Base-by-base conservation (phyloP, 2,797 vertebrate species). In the Cirrhinus mrigala region DNA sequence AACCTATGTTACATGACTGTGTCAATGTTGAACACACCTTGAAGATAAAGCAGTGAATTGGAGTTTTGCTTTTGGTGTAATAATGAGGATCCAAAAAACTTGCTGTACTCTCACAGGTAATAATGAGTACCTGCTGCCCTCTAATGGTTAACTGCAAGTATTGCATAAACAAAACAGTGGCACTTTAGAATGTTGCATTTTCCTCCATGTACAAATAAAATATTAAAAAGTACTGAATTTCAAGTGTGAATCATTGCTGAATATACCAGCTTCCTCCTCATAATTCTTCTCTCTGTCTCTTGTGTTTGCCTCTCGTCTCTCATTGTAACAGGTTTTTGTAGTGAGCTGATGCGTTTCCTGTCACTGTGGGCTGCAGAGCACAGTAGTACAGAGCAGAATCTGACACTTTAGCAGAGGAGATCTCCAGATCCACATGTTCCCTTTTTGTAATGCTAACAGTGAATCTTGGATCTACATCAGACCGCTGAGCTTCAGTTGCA, bases 291-390 rank as follows among this genome's bases (percentile, higher is more conserved):
- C 15, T n/a, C 62, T 33, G 27, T 66, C 15, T 66, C 22, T 44
- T 54, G 22, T 15, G 12, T 68, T 37, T n/a, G 6, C n/a, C n/a
- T 24, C 9, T 60, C 10, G n/a, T 68, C 3, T 68, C 64, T 68
- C 29, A 37, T 10, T 20, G 66, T 69, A 16, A 7, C 20, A 9
- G 37, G 46, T 69, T 69, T 81, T 81, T 69, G 44, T 78, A 78
- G 16, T n/a, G n/a, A 58, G 56, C 54, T 44, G 76, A 62, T n/a
- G 33, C 9, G 40, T 44, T 44, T 44, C 40, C 40, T 44, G 40
- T 44, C 40, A 44, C 40, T 44, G 40, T 44, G 40, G 40, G 40
- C 8, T 1, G 1, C 40, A 44, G 40, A 44, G 40, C 40, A 44
- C 40, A 44, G 40, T 44, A 44, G 40, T 44, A 44, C 40, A 44